Evolutionary conservation across 2,113 vertebrate species (phyloP).

Genomic region (Takifugu bimaculatus): DNA sequence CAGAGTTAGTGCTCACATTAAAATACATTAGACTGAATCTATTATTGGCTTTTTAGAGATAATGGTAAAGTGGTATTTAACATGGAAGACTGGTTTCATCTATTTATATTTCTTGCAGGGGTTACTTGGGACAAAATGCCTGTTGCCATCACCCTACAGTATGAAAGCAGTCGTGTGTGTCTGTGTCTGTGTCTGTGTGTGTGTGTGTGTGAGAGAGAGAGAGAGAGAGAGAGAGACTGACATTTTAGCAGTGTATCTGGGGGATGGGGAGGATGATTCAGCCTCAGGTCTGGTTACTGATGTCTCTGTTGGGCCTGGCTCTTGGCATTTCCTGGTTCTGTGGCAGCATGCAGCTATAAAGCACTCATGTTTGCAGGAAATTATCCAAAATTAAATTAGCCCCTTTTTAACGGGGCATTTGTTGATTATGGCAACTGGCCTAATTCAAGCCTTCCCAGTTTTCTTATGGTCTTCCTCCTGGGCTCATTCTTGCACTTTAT

Average conservation of each 20-base stretch:
- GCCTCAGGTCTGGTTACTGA: slow-evolving; percentile 65
- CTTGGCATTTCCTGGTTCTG: slow-evolving; percentile 49
- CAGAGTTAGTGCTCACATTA: no score
- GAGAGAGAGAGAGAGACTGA: slow-evolving; percentile 38
- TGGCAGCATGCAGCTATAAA: slow-evolving; percentile 47
- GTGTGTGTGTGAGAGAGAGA: background rate
- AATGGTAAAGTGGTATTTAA: no score
- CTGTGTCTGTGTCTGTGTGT: slow-evolving; percentile 9
- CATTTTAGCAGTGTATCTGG: slow-evolving; percentile 58
- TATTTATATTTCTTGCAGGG: slow-evolving; percentile 37
- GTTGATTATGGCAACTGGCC: slow-evolving; percentile 66
- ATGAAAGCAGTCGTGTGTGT: slow-evolving; percentile 38
- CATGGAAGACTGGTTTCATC: slow-evolving; percentile 1
- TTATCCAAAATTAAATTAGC: slow-evolving; percentile 64
- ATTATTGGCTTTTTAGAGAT: no score
- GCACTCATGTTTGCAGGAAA: slow-evolving; percentile 60
- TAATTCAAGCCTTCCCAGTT: slow-evolving; percentile 65
- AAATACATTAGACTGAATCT: no score
- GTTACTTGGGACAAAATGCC: slow-evolving; percentile 49
- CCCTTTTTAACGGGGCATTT: slow-evolving; percentile 64
- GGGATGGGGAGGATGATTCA: slow-evolving; percentile 61
- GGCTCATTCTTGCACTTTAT: slow-evolving; percentile 58
- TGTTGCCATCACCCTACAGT: slow-evolving; percentile 65
- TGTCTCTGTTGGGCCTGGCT: slow-evolving; percentile 55
- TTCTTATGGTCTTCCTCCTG: slow-evolving; percentile 57